Conservation (phyloP, 2,888 invertebrate species). For the Dorcus parallelipipedus region DNA sequence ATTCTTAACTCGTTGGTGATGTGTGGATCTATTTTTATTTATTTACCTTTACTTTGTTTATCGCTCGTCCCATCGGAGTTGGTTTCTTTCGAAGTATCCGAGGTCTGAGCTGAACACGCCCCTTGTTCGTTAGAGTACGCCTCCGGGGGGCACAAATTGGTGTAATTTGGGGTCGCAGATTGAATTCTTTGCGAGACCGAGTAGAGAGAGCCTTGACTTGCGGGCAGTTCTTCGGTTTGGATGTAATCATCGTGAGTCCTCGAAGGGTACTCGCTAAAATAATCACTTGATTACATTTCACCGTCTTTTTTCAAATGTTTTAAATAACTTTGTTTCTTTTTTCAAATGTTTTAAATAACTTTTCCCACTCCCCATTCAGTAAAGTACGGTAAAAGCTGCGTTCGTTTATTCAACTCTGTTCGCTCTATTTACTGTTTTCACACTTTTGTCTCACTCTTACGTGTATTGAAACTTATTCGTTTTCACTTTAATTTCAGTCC, state of each 20-base stretch:
- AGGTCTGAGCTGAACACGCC: slow-evolving; percentile 19
- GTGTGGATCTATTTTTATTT: too few species aligned
- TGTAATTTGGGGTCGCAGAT: slow-evolving; percentile 45
- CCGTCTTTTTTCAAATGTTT: background rate
- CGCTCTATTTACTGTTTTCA: too few species aligned
- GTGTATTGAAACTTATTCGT: too few species aligned
- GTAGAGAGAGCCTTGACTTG: slow-evolving; percentile 48
- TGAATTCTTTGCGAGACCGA: slow-evolving; percentile 61
- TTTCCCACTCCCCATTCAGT: too few species aligned
- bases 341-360: background rate
- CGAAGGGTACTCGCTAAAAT: slow-evolving; percentile 10
- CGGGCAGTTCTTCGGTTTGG: slow-evolving; percentile 37
- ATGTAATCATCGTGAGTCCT: slow-evolving; percentile 38
- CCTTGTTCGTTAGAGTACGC: slow-evolving; percentile 27
- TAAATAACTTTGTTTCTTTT: background rate
- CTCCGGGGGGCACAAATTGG: slow-evolving; percentile 35
- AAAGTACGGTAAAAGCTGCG: too few species aligned
- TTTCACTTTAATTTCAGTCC: too few species aligned
- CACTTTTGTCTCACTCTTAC: too few species aligned
- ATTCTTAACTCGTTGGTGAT: too few species aligned
- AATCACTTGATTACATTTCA: background rate
- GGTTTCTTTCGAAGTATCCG: slow-evolving; percentile 36
- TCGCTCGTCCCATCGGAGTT: slow-evolving; percentile 34
- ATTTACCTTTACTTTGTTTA: slow-evolving; percentile 34
- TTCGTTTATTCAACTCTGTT: too few species aligned